phyloP scores from a whole-genome alignment of 2,113 vertebrate genomes.

The Prionailurus viverrinus region DNA sequence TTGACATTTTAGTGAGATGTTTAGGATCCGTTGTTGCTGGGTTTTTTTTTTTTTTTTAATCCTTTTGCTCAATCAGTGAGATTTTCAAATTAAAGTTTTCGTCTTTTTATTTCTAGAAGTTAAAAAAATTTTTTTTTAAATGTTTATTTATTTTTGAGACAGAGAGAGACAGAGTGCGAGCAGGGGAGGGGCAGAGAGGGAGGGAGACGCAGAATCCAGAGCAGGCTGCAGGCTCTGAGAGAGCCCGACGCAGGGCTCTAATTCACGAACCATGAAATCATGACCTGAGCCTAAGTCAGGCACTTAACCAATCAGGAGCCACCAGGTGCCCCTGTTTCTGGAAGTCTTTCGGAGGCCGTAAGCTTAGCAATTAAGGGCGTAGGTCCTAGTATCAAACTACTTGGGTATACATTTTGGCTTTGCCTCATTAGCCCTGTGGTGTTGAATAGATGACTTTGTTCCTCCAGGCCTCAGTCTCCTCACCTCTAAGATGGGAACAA shows the following conservation, averaged over 20 bases:
- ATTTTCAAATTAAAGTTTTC: background rate
- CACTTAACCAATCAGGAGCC: too few relatives aligned
- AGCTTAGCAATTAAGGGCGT: background rate
- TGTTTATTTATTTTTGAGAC: too few relatives aligned
- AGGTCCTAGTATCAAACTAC: background rate
- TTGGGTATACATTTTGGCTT: background rate
- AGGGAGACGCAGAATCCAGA: too few relatives aligned
- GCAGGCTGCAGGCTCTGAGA: too few relatives aligned
- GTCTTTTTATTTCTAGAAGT: background rate
- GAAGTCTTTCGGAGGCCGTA: background rate
- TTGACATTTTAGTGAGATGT: slow-evolving; percentile 43
- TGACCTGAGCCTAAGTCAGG: too few relatives aligned
- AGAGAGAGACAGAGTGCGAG: too few relatives aligned
- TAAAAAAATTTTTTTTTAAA: too few relatives aligned
- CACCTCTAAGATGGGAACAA: background rate
- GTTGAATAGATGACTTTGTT: background rate
- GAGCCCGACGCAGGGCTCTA: too few relatives aligned
- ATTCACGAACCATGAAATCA: too few relatives aligned
- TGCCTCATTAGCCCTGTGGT: background rate
- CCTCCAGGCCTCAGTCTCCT: background rate
- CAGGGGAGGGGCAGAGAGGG: too few relatives aligned
- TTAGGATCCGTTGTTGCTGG: background rate
- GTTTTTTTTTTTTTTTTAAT: background rate
- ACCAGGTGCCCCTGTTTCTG: background rate
- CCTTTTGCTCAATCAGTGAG: background rate